Conservation (phyloP, 2,797 vertebrate species). For the Eulemur albifrons region DNA sequence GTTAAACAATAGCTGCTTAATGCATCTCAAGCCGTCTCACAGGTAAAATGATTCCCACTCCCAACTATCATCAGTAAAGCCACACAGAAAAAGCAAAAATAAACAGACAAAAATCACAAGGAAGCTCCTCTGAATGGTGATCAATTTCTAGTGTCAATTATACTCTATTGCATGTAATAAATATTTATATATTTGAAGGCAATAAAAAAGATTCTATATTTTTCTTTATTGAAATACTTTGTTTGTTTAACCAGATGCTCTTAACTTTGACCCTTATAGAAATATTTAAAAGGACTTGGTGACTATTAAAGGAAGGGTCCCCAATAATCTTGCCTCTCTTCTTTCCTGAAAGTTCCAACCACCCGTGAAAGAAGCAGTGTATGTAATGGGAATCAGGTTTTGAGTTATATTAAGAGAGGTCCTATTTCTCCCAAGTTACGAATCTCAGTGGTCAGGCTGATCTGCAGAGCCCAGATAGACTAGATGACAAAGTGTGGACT, state of each 20-base stretch:
- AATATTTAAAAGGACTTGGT: neutral
- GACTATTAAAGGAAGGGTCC: neutral
- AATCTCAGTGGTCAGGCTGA: neutral
- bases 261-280: neutral
- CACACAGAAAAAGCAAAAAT: neutral
- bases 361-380: neutral
- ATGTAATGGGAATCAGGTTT: neutral
- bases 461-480: neutral
- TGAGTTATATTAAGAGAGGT: neutral
- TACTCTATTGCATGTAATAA: neutral
- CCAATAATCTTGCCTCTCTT: neutral
- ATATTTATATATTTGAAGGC: neutral
- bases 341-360: neutral
- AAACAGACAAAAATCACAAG: neutral
- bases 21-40: neutral
- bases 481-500: neutral
- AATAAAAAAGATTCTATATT: neutral
- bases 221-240: neutral
- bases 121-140: neutral
- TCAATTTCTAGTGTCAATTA: too few species aligned
- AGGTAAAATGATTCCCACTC: neutral
- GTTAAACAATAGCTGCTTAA: neutral
- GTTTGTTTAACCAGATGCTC: neutral
- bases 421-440: neutral
- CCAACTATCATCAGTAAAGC: neutral